These are phyloP conservation scores for Aricia agestis DNA, from an alignment of 1,140 invertebrate genomes.

Conservation along the genomic window DNA sequence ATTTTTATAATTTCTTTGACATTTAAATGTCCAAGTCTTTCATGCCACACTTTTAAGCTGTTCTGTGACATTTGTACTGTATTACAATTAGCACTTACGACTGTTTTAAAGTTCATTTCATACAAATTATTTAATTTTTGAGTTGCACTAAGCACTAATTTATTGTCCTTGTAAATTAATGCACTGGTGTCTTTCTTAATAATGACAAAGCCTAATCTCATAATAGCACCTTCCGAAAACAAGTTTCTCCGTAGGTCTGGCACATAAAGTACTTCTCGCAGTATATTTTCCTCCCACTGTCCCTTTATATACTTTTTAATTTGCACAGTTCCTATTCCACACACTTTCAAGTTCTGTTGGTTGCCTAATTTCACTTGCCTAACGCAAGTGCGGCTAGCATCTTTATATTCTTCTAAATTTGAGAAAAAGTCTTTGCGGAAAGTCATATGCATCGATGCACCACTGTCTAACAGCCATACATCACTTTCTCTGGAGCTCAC, in stretches of 20 bases:
- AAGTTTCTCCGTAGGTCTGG: constrained; percentile 39
- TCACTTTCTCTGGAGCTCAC: not conserved
- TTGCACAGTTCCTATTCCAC: constrained; percentile 25
- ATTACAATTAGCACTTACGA: not conserved
- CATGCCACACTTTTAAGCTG: constrained; percentile 38
- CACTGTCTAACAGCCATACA: constrained; percentile 47
- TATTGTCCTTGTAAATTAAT: constrained; percentile 30
- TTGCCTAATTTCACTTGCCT: constrained; percentile 35
- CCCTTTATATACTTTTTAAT: constrained; percentile 37
- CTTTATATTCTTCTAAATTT: constrained; percentile 27
- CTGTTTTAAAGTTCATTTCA: constrained; percentile 30
- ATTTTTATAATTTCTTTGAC: constrained; percentile 41
- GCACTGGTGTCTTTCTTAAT: constrained; percentile 29
- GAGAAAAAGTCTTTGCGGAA: constrained; percentile 31
- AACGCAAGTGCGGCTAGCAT: constrained; percentile 5
- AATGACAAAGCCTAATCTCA: constrained; percentile 30
- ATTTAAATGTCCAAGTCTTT: constrained; percentile 39
- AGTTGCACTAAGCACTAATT: constrained; percentile 28
- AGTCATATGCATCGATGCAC: constrained; percentile 45
- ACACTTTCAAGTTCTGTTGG: constrained; percentile 28
- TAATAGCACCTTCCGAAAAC: constrained; percentile 44
- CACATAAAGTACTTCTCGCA: constrained; percentile 42
- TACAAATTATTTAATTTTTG: constrained; percentile 33
- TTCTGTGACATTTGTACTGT: constrained; percentile 23
- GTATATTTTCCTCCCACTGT: constrained; percentile 33